Evolutionary conservation across 2,888 invertebrate genomes (phyloP).

Genomic region (Lysandra coridon): DNA sequence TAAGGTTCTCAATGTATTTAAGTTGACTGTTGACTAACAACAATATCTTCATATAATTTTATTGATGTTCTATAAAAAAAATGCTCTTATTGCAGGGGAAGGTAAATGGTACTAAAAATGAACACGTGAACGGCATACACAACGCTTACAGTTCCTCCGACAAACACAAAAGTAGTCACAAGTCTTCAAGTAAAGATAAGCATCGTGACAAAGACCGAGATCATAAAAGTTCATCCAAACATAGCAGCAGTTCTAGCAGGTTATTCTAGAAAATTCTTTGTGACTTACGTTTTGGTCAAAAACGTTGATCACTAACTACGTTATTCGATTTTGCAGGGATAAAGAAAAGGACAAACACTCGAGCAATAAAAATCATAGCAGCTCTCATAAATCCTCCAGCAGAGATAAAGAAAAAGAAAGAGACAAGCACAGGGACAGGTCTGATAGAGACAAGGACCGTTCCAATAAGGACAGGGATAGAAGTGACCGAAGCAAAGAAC

Average conservation of each 20-base stretch:
- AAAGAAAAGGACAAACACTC: slow-evolving; percentile 80
- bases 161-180: slow-evolving; percentile 82
- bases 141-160: slow-evolving; percentile 85
- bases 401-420: slow-evolving; percentile 72
- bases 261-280: slow-evolving; percentile 67
- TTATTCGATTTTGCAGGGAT: slow-evolving; percentile 49
- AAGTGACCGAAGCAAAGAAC: slow-evolving; percentile 62
- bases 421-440: slow-evolving; percentile 52
- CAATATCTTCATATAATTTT: not conserved
- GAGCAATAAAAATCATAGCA: slow-evolving; percentile 77
- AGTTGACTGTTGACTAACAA: not conserved
- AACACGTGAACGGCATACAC: slow-evolving; percentile 89
- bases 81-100: slow-evolving; percentile 61
- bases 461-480: slow-evolving; percentile 48
- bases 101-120: slow-evolving; percentile 78
- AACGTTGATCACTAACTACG: not conserved
- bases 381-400: slow-evolving; percentile 77
- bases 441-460: slow-evolving; percentile 53
- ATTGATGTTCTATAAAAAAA: not conserved
- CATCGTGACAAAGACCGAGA: slow-evolving; percentile 84
- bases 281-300: not conserved
- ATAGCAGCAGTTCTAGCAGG: slow-evolving; percentile 75
- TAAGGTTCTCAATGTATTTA: not conserved
- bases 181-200: slow-evolving; percentile 85
- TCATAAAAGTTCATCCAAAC: slow-evolving; percentile 78